phyloP scores from a whole-genome alignment of 2,888 invertebrate genomes.

The Rotaria macrura region DNA sequence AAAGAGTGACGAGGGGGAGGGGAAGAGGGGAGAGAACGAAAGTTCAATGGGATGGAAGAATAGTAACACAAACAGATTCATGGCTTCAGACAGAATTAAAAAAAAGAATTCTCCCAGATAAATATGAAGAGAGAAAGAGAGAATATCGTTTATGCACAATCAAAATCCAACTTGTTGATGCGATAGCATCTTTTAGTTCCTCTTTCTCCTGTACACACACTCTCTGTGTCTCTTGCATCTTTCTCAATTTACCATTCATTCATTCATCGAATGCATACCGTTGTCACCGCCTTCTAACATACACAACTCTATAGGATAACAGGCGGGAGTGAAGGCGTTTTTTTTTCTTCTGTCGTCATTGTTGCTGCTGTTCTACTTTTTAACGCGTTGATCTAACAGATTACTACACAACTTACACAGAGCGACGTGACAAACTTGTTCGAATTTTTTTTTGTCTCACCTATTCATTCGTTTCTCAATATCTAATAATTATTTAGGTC shows the following conservation, averaged over 20 bases:
- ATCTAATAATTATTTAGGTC: slow-evolving; percentile 2
- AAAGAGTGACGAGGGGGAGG: too few species aligned
- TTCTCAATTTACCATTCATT: neutral
- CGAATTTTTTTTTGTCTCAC: neutral
- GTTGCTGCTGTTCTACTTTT: neutral
- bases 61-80: slow-evolving; percentile 1
- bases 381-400: slow-evolving; percentile 2
- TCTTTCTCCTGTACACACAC: neutral
- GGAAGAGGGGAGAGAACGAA: neutral
- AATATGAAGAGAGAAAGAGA: neutral
- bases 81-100: neutral
- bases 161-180: neutral
- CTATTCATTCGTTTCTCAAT: neutral
- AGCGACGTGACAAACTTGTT: neutral
- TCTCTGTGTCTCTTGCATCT: neutral
- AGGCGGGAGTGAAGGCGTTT: neutral
- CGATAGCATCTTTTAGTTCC: slow-evolving; percentile 6
- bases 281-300: slow-evolving; percentile 1
- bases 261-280: neutral
- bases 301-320: neutral
- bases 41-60: neutral
- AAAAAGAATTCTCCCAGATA: neutral
- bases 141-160: neutral
- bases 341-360: neutral
- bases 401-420: neutral